These are phyloP conservation scores for Ectropis grisescens DNA, from an alignment of 1,140 invertebrate genomes.

Conservation along the genomic window DNA sequence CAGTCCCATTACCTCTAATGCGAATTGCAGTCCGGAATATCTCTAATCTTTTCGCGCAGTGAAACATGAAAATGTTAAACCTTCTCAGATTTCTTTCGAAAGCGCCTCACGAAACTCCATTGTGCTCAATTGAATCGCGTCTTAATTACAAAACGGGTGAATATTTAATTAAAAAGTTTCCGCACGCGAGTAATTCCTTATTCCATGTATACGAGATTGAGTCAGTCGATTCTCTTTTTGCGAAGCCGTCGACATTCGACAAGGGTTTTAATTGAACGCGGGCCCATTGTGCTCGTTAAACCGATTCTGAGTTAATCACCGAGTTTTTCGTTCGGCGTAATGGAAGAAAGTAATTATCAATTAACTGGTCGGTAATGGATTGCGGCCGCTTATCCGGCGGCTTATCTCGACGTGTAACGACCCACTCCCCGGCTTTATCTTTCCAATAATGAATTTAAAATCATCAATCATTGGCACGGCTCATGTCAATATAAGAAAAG, in stretches of 20 bases:
- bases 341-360: constrained; percentile 69
- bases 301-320: constrained; percentile 63
- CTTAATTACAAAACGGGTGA: constrained; percentile 67
- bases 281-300: constrained; percentile 63
- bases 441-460: constrained; percentile 40
- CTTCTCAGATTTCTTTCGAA: constrained; percentile 47
- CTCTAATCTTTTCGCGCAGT: no score
- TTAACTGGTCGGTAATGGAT: constrained; percentile 66
- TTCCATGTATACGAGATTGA: constrained; percentile 66
- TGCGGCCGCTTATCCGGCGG: constrained; percentile 51
- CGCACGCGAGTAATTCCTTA: constrained; percentile 65
- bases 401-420: constrained; percentile 51
- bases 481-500: constrained; percentile 7
- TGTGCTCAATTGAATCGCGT: constrained; percentile 53
- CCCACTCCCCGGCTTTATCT: constrained; percentile 36
- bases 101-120: constrained; percentile 38
- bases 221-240: constrained; percentile 54
- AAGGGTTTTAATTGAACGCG: constrained; percentile 66
- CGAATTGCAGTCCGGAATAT: no score
- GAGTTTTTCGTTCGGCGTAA: constrained; percentile 60
- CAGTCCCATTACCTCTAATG: no score
- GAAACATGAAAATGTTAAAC: no score
- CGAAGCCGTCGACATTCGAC: constrained; percentile 58
- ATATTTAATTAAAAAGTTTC: constrained; percentile 69
- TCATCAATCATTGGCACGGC: constrained; percentile 30